Evolutionary conservation across 2,888 invertebrate species (phyloP), one percentile per base, ranked within the genome.

Genomic region (Monoplex corrugatus): DNA sequence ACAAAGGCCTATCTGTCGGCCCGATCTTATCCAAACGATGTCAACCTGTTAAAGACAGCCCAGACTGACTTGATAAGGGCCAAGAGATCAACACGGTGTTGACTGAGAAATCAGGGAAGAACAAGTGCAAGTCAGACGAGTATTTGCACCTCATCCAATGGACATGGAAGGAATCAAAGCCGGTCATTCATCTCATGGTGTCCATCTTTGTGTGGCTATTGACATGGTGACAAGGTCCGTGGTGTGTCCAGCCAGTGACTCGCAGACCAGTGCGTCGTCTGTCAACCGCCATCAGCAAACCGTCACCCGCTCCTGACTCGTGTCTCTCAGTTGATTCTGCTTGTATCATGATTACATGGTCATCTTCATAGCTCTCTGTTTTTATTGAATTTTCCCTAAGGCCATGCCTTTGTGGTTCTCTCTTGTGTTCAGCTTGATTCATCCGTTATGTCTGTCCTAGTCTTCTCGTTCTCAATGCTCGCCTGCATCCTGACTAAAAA

Each of bases 201-300:
- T 35, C 75, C 75, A 6, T 3, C 19, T 38, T 35, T 19, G 0
- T 8, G 35, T 19, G 13, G 35, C 16, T 80, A 43, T 80, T 40
- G 75, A 75, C 75, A 75, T 13, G 75, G 35, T 38, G 80, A 45
- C 35, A 10, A 28, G 45, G 83, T 23, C n/a, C 83, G 2, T 23
- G 10, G 83, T 83, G 83, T 83, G 83, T n/a, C n/a, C 83, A 83
- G 32, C n/a, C 45, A 83, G 8, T 83, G 83, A 83, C 83, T 83
- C 32, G 45, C 0, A 35, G 45, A 38, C 45, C 13, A n/a, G 19
- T 43, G 45, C 19, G 45, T 43, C 19, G 45, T 45, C 45, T 45
- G 45, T 6, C 16, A 5, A 16, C 32, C 83, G 16, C 43, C 83
- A 28, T 83, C 83, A 45, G 83, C 83, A 83, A 83, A 83, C 83